Evolutionary conservation across 2,888 invertebrate species (phyloP), one percentile per base, ranked within the genome.

Genomic region (Meteorus colon): DNA sequence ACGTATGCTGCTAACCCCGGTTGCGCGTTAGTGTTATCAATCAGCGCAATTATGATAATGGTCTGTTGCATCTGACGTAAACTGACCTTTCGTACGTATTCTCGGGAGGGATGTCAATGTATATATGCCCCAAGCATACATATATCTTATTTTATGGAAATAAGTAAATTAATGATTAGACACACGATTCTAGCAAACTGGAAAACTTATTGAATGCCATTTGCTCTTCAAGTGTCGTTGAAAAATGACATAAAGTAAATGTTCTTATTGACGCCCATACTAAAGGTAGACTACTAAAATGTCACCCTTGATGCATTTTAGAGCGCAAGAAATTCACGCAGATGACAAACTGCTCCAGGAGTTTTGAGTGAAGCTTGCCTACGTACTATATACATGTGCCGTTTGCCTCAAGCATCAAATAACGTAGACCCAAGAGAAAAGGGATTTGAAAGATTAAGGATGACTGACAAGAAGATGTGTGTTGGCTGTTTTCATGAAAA

Each of bases 21-120:
- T 59, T 66, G 67, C 66, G 74, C 68, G 63, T 51, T 29, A 51
- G 29, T 60, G 62, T 74, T 74, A 74, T 74, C 74, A 74, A 69
- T 73, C 73, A 67, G 51, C 63, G 62, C 66, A 68, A 74, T 74
- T 63, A 74, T 27, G 48, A 69, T 62, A 27, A 62, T 31, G 66
- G 45, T 62, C 29, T 29, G 31, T 27, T 68, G 51, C 68, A 68
- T 51, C 45, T 51, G 55, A 55, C 55, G 55, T 19, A n/a, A 19
- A 19, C 55, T 19, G n/a, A 24, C 55, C 24, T 24, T 19, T 24
- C 19, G 55, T n/a, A 48, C n/a, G n/a, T 48, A 48, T 55, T 55
- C 55, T 55, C 55, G 55, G 2, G 10, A 19, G 5, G 24, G 8
- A 55, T 55, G 19, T 19, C 1, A 4, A 48, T n/a, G n/a, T 19